These are phyloP conservation scores for Centroberyx gerrardi DNA, from an alignment of 2,797 vertebrate species.

Conservation along the genomic window DNA sequence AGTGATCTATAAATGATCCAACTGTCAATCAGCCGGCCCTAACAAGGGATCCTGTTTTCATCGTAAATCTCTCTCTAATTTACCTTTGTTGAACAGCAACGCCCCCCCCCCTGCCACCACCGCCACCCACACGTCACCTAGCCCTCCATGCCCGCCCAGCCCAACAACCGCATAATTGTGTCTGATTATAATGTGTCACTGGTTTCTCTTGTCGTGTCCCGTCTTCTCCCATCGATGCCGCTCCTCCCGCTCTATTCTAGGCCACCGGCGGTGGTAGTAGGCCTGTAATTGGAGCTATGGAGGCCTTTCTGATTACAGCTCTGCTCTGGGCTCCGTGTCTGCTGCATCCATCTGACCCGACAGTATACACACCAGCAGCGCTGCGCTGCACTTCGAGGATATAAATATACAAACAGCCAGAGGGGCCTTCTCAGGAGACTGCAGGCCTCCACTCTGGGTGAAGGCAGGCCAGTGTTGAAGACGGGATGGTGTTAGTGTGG, in stretches of 20 bases:
- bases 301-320: slow-evolving; percentile 80
- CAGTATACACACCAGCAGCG: slow-evolving; percentile 38
- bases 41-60: slow-evolving; percentile 40
- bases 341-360: slow-evolving; percentile 63
- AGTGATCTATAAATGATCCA: slow-evolving; percentile 29
- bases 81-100: slow-evolving; percentile 59
- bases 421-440: slow-evolving; percentile 29
- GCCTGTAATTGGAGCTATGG: slow-evolving; percentile 77
- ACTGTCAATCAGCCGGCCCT: slow-evolving; percentile 27
- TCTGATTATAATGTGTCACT: slow-evolving; percentile 78
- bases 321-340: slow-evolving; percentile 64
- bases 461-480: slow-evolving; percentile 27
- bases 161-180: slow-evolving; percentile 74
- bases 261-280: slow-evolving; percentile 72
- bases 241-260: slow-evolving; percentile 82
- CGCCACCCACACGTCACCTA: slow-evolving; percentile 66
- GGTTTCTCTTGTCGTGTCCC: slow-evolving; percentile 73
- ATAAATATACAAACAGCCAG: slow-evolving; percentile 64
- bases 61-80: slow-evolving; percentile 48
- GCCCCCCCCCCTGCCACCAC: background rate
- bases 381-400: slow-evolving; percentile 47
- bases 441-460: slow-evolving; percentile 29
- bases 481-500: slow-evolving; percentile 31
- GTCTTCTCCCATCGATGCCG: slow-evolving; percentile 56
- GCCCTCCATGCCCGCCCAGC: slow-evolving; percentile 47